A percentile compares a stretch with the other conserved stretches of the same genome.
phyloP scores from a whole-genome alignment of 2,113 vertebrate species.

The Periophthalmodon schlosseri region DNA sequence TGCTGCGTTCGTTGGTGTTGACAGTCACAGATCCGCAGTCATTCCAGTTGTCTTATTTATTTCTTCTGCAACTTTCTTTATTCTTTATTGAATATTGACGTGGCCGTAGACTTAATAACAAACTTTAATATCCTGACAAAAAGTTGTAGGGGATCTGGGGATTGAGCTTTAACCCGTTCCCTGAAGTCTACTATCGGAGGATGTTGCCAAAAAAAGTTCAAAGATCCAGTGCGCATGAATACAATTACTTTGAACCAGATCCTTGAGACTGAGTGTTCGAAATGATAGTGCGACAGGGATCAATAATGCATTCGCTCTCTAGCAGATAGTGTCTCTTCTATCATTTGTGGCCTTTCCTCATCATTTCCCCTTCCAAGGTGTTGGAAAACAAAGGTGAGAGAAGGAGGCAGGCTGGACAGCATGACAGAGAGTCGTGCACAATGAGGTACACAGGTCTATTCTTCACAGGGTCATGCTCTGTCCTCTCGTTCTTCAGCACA shows the following conservation, averaged over 20 bases:
- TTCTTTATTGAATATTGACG: too few species aligned
- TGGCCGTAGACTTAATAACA: too few species aligned
- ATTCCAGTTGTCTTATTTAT: too few species aligned
- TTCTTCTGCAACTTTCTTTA: too few species aligned
- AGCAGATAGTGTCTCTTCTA: constrained; percentile 62
- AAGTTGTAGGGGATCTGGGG: neutral
- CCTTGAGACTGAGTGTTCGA: constrained; percentile 56
- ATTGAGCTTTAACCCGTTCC: neutral
- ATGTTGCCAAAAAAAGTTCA: neutral
- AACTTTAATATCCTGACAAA: neutral
- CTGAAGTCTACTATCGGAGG: neutral
- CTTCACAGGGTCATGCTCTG: constrained; percentile 3
- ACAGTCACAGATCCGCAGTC: too few species aligned
- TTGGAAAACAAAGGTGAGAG: constrained; percentile 59
- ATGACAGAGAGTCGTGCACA: constrained; percentile 17
- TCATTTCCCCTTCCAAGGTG: constrained; percentile 47
- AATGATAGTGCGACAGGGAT: constrained; percentile 53
- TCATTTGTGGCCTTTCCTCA: constrained; percentile 62
- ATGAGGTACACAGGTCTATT: constrained; percentile 16
- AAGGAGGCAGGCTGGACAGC: constrained; percentile 30
- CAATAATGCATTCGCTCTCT: constrained; percentile 75
- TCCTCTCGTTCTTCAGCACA: neutral
- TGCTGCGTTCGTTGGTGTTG: too few species aligned
- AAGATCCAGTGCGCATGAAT: constrained; percentile 10
- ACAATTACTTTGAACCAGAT: constrained; percentile 21